These are phyloP conservation scores for Mormyrops boulengeri DNA, from an alignment of 2,797 vertebrate genomes.

Conservation along the genomic window DNA sequence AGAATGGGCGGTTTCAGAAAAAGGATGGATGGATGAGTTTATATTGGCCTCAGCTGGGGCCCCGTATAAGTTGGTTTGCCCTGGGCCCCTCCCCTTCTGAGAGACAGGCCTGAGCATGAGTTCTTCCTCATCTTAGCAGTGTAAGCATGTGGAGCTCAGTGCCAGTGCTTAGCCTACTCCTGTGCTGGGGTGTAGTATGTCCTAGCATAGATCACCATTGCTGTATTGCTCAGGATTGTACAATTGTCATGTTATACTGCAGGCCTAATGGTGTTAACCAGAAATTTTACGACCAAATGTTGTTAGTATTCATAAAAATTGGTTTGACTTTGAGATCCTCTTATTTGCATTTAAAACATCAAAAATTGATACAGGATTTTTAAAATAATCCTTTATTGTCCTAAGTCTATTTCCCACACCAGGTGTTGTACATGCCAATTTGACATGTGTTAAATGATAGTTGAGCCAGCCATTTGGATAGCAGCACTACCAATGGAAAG, in stretches of 20 bases:
- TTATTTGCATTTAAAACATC: background rate
- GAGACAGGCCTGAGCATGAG: background rate
- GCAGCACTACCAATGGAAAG: background rate
- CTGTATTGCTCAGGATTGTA: background rate
- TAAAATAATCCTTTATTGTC: background rate
- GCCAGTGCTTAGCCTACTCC: background rate
- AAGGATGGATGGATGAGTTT: background rate
- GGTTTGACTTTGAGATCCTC: background rate
- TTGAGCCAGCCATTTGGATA: background rate
- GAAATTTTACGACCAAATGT: background rate
- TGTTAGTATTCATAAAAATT: background rate
- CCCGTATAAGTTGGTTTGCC: background rate
- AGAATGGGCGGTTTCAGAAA: no score
- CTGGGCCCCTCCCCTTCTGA: background rate
- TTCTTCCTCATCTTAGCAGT: background rate
- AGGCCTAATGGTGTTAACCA: background rate
- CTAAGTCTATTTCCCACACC: background rate
- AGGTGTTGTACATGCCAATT: background rate
- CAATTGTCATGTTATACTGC: background rate
- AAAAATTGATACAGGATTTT: background rate
- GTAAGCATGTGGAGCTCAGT: background rate
- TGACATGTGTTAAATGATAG: background rate
- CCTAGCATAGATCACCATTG: background rate
- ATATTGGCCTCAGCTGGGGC: background rate
- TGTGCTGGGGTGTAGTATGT: background rate